These are phyloP conservation scores for Trachelus stipa DNA, from an alignment of 2,888 invertebrate genomes.

Conservation along the genomic window DNA sequence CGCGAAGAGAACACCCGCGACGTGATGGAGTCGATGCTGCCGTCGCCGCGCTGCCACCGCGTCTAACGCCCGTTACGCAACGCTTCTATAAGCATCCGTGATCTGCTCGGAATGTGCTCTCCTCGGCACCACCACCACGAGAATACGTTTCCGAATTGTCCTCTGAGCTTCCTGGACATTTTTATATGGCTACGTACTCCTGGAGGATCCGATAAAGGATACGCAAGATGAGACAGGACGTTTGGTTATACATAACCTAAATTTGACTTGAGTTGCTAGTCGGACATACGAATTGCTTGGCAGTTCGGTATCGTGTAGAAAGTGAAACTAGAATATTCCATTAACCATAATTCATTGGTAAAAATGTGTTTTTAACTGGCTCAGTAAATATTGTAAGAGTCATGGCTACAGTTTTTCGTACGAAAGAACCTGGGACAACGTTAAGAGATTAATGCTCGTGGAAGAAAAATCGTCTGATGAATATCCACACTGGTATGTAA, in stretches of 20 bases:
- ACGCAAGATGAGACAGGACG: background rate
- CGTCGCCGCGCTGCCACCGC: conserved; percentile 43
- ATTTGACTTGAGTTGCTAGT: background rate
- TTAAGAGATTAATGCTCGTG: background rate
- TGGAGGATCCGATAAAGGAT: background rate
- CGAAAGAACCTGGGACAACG: background rate
- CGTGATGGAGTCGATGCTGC: conserved; percentile 18
- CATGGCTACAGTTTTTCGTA: background rate
- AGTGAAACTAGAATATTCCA: background rate
- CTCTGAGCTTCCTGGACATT: background rate
- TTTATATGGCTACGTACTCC: background rate
- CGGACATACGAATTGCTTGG: background rate
- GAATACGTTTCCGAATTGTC: background rate
- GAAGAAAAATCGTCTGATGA: background rate
- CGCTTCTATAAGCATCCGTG: conserved; percentile 66
- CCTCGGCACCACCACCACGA: conserved; percentile 12
- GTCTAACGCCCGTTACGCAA: conserved; percentile 61
- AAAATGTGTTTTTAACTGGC: background rate
- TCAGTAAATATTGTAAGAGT: background rate
- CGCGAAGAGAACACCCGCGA: background rate
- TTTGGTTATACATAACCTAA: background rate
- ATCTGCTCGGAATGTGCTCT: conserved; percentile 61
- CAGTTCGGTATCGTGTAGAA: background rate
- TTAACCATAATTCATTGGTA: background rate
- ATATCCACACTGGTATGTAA: background rate